A percentile compares a stretch with the other conserved stretches of the same genome.
phyloP scores from a whole-genome alignment of 2,797 vertebrate genomes.

The Myotis myotis region DNA sequence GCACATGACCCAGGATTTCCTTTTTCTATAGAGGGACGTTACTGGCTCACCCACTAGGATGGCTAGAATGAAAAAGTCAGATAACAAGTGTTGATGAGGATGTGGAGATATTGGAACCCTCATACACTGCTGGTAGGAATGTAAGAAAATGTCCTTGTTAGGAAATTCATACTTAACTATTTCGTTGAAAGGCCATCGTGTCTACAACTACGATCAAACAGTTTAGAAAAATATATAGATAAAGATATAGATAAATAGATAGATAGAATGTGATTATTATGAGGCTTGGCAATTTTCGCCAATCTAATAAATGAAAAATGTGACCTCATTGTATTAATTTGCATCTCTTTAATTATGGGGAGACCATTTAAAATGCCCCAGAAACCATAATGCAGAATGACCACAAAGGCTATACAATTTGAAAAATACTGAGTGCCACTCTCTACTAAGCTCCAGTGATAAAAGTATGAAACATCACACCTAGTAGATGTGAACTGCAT shows the following conservation, averaged over 20 bases:
- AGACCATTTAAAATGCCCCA: constrained; percentile 5
- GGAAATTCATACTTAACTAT: constrained; percentile 32
- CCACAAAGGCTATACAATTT: not conserved
- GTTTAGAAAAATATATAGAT: not conserved
- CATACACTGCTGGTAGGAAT: not conserved
- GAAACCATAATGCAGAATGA: constrained; percentile 15
- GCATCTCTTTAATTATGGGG: constrained; percentile 10
- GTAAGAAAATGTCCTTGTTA: not conserved
- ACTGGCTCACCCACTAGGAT: not conserved
- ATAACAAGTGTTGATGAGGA: not conserved
- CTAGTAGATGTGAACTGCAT: not conserved
- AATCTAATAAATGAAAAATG: not conserved
- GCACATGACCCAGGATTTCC: not conserved
- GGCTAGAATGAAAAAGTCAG: not conserved
- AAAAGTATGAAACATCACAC: constrained; percentile 46
- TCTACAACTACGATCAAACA: not conserved
- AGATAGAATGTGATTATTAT: not conserved
- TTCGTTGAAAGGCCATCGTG: constrained; percentile 3
- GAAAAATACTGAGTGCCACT: not conserved
- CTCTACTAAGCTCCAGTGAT: not conserved
- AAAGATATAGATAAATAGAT: not conserved
- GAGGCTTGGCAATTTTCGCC: not conserved
- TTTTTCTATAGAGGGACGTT: constrained; percentile 4
- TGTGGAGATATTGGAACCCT: constrained; percentile 16
- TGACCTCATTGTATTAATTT: not conserved